Base-by-base conservation (phyloP, 37 sponge, comb jelly and placozoan species). In the Crambe crambe region DNA sequence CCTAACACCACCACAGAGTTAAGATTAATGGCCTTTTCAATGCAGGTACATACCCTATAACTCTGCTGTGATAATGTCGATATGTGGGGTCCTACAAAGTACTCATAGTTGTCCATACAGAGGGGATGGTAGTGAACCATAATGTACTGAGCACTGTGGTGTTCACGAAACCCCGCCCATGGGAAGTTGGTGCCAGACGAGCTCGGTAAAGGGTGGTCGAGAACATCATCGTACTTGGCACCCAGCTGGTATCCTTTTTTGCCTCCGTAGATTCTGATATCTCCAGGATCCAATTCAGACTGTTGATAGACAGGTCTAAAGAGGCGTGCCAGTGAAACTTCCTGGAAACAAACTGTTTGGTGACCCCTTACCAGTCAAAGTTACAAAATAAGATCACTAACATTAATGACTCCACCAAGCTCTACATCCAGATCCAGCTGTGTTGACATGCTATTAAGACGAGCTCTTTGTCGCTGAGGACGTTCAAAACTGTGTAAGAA, bases 61-160 rank as follows among this genome's bases (percentile, higher is more conserved):
- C 85, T 68, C 4, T 36, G 36, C 17, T 56, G 68, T 15, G 74
- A 61, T 21, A 93, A 30, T 2, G 83, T 83, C 30, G 68, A 79
- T 1, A 60, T 84, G 17, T 81, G 73, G 12, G 67, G 73, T 15
- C 94, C 90, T 1, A 77, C 68, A 82, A 89, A 89, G 47, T 79
- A 82, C 70, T 93, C 87, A 18, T 69, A 75, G 60, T 93, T 89
- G 69, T 93, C 90, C 56, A 93, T 68, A 31, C 43, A 85, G 31
- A 56, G 70, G 1, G 94, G 94, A 54, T 82, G 87, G 56, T 93
- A 93, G 66, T 77, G 56, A 27, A 74, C 3, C 42, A 87, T 58
- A 1, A 92, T 89, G 40, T 69, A 22, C 31, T 35, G 40, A 9
- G 82, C 66, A 20, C 58, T 56, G 80, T 84, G 89, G 63, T 74